Base-by-base conservation (phyloP, 92 coral and sea anemone genomes). In the Epizoanthus stellaris region DNA sequence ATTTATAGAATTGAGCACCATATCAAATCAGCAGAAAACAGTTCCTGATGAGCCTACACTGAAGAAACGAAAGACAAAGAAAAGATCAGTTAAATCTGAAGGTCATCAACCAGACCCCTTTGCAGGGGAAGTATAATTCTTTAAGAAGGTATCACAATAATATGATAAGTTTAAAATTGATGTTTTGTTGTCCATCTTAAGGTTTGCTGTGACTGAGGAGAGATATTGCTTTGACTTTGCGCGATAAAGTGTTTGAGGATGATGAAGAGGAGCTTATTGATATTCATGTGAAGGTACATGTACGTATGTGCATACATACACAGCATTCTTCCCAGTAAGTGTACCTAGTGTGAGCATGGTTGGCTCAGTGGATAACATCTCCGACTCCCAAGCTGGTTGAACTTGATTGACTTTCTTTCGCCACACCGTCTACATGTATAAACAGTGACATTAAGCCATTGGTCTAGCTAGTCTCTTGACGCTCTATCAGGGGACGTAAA, bases 241-340 rank as follows among this genome's bases (percentile, higher is more conserved):
- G 66, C 10, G 80, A 75, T 30, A 57, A 23, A 17, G 80, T 75
- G 47, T 57, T 54, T 34, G 38, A 15, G 3, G 80, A 56, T 10
- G 19, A 52, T 13, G 80, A 75, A 59, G 80, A 74, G 9, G 45
- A 75, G 67, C n/a, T 75, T 25, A 75, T 56, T 75, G 67, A 75
- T 14, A 54, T 75, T 39, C 65, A 75, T 1, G 49, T 43, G 8
- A 43, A 43, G 49, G 49, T 43, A 43, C 2, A 6, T 43, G 49
- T 30, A 30, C 34, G 1, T 30, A 30, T 30, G 34, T 30, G 1
- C 34, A 30, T 30, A 30, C 34, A 30, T 30, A 43, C 49, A 43
- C 49, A 43, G 49, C 49, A 4, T 43, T 43, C 49, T 43, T 43
- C 6, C 8, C 8, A 43, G 6, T 4, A 43, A 43, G 49, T 43